A percentile compares a stretch with the other conserved stretches of the same genome.
These are phyloP conservation scores for Pipa parva DNA, from an alignment of 2,113 vertebrate species.

Conservation along the genomic window DNA sequence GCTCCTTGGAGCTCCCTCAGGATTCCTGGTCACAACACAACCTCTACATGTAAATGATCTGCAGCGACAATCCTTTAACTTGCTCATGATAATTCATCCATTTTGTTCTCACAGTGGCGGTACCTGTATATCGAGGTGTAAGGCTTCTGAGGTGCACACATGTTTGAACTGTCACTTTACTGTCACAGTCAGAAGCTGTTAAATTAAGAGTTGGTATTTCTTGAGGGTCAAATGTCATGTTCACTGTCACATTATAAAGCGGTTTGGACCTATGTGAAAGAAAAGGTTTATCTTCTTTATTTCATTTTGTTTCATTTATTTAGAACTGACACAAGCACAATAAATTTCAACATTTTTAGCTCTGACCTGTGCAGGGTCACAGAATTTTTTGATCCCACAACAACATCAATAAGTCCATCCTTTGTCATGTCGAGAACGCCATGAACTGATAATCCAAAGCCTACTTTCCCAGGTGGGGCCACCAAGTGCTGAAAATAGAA, in stretches of 20 bases:
- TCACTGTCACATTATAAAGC: conserved; percentile 51
- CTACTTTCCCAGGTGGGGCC: conserved; percentile 50
- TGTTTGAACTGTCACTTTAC: background rate
- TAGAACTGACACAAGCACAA: background rate
- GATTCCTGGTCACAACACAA: too few relatives aligned
- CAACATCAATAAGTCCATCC: conserved; percentile 68
- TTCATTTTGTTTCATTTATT: background rate
- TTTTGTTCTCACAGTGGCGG: background rate
- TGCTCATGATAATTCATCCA: too few relatives aligned
- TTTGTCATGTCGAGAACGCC: conserved; percentile 65
- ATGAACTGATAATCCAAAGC: conserved; percentile 73
- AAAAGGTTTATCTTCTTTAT: background rate
- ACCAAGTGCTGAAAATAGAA: conserved; percentile 58
- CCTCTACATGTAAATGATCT: too few relatives aligned
- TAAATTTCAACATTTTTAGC: too few relatives aligned
- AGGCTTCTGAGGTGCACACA: conserved; percentile 17
- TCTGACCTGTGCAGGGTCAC: conserved; percentile 70
- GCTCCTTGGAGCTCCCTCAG: too few relatives aligned
- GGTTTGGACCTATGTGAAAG: conserved; percentile 63
- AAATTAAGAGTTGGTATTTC: conserved; percentile 55
- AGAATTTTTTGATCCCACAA: conserved; percentile 64
- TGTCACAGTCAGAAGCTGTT: conserved; percentile 36
- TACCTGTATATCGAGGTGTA: conserved; percentile 9
- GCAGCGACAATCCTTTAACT: too few relatives aligned
- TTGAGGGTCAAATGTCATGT: conserved; percentile 56